phyloP scores from a whole-genome alignment of 1,140 invertebrate species.

The Drosophila micromelanica region DNA sequence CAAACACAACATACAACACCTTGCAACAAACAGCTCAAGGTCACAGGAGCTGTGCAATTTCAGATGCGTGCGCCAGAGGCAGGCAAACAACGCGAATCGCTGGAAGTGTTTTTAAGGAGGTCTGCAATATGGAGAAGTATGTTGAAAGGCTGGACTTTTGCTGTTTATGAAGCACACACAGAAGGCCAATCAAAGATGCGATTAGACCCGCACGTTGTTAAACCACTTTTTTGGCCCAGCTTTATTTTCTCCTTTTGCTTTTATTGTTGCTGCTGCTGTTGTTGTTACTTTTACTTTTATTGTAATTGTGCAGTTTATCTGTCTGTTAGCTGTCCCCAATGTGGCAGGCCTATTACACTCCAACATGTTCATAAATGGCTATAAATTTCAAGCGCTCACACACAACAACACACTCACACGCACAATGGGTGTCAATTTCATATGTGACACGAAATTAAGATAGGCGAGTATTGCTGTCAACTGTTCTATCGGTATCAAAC shows the following conservation, averaged over 20 bases:
- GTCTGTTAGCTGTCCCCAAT: constrained; percentile 60
- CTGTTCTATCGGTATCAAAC: constrained; percentile 42
- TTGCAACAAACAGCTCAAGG: constrained; percentile 60
- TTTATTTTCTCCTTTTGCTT: constrained; percentile 1
- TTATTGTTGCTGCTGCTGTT: constrained; percentile 1
- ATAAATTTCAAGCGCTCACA: constrained; percentile 38
- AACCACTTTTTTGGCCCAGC: constrained; percentile 32
- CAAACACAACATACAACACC: constrained; percentile 3
- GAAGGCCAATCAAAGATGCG: constrained; percentile 39
- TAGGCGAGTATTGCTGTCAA: constrained; percentile 71
- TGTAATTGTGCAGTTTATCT: constrained; percentile 72
- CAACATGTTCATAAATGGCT: constrained; percentile 39
- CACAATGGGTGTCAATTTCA: constrained; percentile 67
- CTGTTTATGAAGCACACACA: constrained; percentile 31
- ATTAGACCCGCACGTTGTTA: constrained; percentile 39
- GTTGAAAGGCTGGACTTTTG: not conserved
- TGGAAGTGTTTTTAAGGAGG: too few species aligned
- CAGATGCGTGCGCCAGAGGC: not conserved
- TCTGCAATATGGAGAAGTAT: too few species aligned
- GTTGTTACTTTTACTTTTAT: constrained; percentile 27
- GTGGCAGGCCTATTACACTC: constrained; percentile 38
- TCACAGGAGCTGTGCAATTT: constrained; percentile 26
- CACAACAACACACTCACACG: constrained; percentile 21
- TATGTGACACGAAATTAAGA: constrained; percentile 78
- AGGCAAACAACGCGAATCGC: too few species aligned